Base-by-base conservation (phyloP, 1,140 invertebrate species). In the Eumaeus atala region DNA sequence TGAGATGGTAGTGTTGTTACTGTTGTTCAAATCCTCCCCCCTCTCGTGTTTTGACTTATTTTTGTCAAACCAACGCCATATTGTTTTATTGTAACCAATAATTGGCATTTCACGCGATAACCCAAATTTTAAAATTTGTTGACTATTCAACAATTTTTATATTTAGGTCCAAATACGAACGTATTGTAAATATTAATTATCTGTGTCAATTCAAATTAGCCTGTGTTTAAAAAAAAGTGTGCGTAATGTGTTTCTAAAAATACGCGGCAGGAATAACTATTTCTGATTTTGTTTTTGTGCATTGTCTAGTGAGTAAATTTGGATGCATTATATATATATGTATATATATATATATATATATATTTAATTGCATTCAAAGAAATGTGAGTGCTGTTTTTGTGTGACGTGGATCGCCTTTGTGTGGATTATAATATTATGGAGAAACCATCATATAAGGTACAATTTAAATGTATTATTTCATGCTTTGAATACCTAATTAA, bases 31-130 rank as follows among this genome's bases (percentile, higher is more conserved):
- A 57, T 47, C 56, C 58, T 57, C 48, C 56, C 51, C 68, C 61
- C 66, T 62, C 64, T 61, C 72, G 72, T 71, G 62, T 72, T 77
- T 72, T 70, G 61, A 70, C 70, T 74, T 74, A 78, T 73, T 74
- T 75, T 74, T 71, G 69, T 76, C 70, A 73, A 81, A 67, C 65
- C 64, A 62, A 62, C 74, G 80, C 80, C 80, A 84, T 84, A 78
- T 84, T 83, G 75, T 76, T 75, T 79, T 74, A 75, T 77, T 78
- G 67, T 77, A 59, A 53, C 58, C 66, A 44, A 72, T 72, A 66
- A 72, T 75, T 66, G 54, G 56, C 56, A 61, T 64, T 59, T 56
- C 9, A 18, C 11, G 10, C 18, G 8, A 16, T 35, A 37, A 36
- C 18, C 16, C 28, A 16, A 53, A 44, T 40, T 21, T 44, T 5